phyloP scores from a whole-genome alignment of 2,797 vertebrate genomes.

The Gymnothorax reevesii region DNA sequence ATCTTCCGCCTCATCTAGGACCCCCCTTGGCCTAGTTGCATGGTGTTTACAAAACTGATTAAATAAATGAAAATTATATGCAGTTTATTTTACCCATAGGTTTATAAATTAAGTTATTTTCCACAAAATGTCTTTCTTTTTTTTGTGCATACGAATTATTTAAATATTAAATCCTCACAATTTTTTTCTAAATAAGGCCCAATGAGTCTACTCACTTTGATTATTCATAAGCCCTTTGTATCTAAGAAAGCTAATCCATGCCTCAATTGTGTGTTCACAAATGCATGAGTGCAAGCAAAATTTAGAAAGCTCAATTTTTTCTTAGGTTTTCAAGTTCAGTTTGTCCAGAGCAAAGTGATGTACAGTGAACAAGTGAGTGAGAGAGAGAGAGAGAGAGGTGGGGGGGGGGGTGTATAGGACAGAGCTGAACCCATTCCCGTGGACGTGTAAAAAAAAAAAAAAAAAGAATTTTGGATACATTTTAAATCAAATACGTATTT shows the following conservation, averaged over 20 bases:
- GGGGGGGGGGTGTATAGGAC: neutral
- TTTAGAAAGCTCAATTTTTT: neutral
- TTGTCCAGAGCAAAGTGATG: neutral
- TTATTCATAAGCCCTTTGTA: neutral
- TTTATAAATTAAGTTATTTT: too few species aligned
- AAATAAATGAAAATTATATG: too few species aligned
- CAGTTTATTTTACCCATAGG: too few species aligned
- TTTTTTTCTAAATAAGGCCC: too few species aligned
- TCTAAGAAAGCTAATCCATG: neutral
- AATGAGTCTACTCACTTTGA: neutral
- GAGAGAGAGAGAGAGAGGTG: neutral
- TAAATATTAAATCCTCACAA: too few species aligned
- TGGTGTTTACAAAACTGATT: too few species aligned
- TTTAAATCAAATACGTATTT: neutral
- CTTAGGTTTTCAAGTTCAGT: neutral
- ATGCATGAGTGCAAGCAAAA: neutral
- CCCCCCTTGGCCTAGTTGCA: too few species aligned
- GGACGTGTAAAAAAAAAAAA: too few species aligned
- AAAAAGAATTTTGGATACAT: neutral
- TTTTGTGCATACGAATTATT: too few species aligned
- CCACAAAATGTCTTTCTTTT: too few species aligned
- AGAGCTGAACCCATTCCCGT: neutral
- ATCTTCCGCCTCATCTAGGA: too few species aligned
- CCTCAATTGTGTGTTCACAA: neutral
- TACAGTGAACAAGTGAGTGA: neutral